Conservation (phyloP, 2,113 vertebrate genomes). For the Cololabis saira region DNA sequence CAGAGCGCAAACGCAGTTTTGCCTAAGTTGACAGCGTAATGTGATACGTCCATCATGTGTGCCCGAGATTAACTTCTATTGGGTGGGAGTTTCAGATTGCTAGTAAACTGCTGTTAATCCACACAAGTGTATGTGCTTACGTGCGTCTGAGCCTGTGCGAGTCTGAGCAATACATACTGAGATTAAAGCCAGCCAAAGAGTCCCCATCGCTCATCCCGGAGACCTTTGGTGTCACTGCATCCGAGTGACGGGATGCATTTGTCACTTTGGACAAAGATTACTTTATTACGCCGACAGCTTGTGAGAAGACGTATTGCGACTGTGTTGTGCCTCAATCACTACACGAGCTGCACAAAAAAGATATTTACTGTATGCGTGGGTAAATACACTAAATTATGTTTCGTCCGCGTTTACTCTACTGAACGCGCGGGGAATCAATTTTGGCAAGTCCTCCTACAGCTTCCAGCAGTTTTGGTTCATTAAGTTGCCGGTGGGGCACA, state of each 20-base stretch:
- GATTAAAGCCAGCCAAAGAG: slow-evolving; percentile 85
- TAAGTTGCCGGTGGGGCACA: slow-evolving; percentile 71
- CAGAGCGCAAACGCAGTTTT: slow-evolving; percentile 40
- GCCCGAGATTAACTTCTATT: not conserved
- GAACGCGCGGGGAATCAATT: slow-evolving; percentile 31
- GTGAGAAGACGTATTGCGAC: slow-evolving; percentile 43
- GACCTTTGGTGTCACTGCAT: slow-evolving; percentile 78
- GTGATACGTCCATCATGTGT: not conserved
- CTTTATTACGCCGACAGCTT: slow-evolving; percentile 66
- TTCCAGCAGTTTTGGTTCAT: slow-evolving; percentile 69
- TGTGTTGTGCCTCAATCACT: slow-evolving; percentile 2
- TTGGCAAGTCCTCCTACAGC: slow-evolving; percentile 51
- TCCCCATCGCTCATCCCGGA: slow-evolving; percentile 74
- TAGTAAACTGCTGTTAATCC: slow-evolving; percentile 21
- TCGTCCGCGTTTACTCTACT: slow-evolving; percentile 17
- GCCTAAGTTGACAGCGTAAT: slow-evolving; percentile 8
- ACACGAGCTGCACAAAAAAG: slow-evolving; percentile 5
- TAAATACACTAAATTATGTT: slow-evolving; percentile 44
- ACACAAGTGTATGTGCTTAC: not conserved
- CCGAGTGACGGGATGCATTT: slow-evolving; percentile 66
- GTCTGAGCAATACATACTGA: slow-evolving; percentile 86
- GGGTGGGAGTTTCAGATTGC: slow-evolving; percentile 10
- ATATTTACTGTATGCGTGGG: slow-evolving; percentile 10
- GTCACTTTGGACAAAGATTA: slow-evolving; percentile 71
- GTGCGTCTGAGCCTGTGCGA: slow-evolving; percentile 14